phyloP scores from a whole-genome alignment of 1,140 invertebrate genomes.

The Oscheius sp. region DNA sequence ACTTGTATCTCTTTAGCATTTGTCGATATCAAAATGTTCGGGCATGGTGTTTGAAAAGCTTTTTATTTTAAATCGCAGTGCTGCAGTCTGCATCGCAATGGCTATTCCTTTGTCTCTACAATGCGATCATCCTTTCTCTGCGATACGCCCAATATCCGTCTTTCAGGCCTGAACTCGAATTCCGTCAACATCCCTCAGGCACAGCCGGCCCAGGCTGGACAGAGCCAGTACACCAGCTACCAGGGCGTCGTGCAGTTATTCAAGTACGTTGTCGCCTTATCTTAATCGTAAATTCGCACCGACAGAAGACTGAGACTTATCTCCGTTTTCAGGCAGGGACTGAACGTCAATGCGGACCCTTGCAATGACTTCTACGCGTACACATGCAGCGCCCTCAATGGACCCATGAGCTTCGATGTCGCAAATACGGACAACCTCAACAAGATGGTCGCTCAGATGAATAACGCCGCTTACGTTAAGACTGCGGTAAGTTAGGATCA shows the following conservation, averaged over 20 bases:
- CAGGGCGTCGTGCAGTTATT: slow-evolving; percentile 21
- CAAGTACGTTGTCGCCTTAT: too few species aligned
- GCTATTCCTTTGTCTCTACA: too few species aligned
- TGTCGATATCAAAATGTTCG: too few species aligned
- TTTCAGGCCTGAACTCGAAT: too few species aligned
- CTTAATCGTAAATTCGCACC: too few species aligned
- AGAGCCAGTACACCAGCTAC: slow-evolving; percentile 10
- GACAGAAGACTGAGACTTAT: not conserved
- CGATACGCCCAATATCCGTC: too few species aligned
- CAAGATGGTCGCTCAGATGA: slow-evolving; percentile 30
- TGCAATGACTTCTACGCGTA: slow-evolving; percentile 93
- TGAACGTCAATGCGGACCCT: slow-evolving; percentile 77
- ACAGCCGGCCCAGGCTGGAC: not conserved
- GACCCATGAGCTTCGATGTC: slow-evolving; percentile 63
- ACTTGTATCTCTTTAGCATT: too few species aligned
- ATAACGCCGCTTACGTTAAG: slow-evolving; percentile 16
- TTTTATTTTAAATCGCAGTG: too few species aligned
- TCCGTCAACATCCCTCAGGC: slow-evolving; percentile 9
- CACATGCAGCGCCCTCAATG: slow-evolving; percentile 86
- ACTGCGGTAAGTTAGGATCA: slow-evolving; percentile 25
- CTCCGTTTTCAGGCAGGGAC: slow-evolving; percentile 61
- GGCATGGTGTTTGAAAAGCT: too few species aligned
- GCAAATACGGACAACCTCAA: slow-evolving; percentile 31
- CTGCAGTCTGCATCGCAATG: too few species aligned
- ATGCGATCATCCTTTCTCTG: too few species aligned